Conservation (phyloP, 1,140 invertebrate species). For the Ips typographus region DNA sequence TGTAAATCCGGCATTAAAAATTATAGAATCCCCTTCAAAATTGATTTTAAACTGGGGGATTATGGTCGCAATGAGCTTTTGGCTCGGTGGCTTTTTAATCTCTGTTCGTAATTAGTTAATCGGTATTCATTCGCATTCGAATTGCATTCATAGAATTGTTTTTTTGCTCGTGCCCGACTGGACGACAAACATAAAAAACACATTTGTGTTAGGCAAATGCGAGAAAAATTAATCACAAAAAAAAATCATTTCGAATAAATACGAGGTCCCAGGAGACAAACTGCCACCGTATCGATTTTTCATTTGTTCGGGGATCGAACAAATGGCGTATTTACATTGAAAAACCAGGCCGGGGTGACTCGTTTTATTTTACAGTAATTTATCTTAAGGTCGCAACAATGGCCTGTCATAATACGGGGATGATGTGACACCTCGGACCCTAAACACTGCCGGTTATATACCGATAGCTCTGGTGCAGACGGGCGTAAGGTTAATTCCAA, state of each 20-base stretch:
- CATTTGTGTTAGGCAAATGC: neutral
- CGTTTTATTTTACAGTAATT: conserved; percentile 51
- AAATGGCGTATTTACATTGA: conserved; percentile 33
- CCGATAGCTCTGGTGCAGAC: conserved; percentile 25
- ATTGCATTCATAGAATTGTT: conserved; percentile 4
- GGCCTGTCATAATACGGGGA: conserved; percentile 48
- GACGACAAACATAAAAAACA: neutral
- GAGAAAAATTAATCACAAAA: neutral
- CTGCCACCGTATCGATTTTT: conserved; percentile 18
- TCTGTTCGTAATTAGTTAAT: conserved; percentile 22
- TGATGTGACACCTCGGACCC: conserved; percentile 46
- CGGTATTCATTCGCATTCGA: conserved; percentile 15
- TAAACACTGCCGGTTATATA: conserved; percentile 22
- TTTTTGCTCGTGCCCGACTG: neutral
- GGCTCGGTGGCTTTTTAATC: conserved; percentile 24
- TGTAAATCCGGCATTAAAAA: conserved; percentile 6
- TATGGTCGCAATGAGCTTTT: conserved; percentile 18
- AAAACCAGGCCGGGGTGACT: conserved; percentile 22
- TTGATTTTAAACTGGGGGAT: conserved; percentile 29
- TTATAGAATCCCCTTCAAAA: conserved; percentile 8
- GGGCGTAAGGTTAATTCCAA: conserved; percentile 23
- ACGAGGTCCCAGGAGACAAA: neutral
- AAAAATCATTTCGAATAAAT: neutral
- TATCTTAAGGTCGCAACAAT: conserved; percentile 50
- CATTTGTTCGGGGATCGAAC: conserved; percentile 25